Base-by-base conservation (phyloP, 2,888 invertebrate genomes). In the Tubiluchus corallicola region DNA sequence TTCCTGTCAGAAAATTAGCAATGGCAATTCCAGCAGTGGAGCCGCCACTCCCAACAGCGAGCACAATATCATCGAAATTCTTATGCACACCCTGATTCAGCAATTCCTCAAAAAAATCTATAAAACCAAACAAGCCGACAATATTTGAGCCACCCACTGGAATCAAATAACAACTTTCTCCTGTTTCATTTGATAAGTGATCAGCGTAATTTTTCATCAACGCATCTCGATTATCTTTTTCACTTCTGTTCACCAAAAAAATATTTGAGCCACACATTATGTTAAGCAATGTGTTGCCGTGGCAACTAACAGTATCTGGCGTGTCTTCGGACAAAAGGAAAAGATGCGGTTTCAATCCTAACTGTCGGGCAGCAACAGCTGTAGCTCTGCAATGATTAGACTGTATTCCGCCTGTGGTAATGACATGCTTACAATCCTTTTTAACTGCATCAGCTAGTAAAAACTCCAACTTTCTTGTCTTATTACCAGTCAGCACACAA, bases 391-490 rank as follows among this genome's bases (percentile, higher is more conserved):
- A 59, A 48, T 60, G 59, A 48, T 61, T 61, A 42, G 58, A 58
- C 48, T 60, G 59, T 13, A 58, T 20, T 2, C 54, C 54, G 2
- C 61, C 61, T 49, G 55, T 54, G 1, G 60, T 61, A 9, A 59
- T 55, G 42, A 61, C 53, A 48, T 59, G 58, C 37, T 51, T 47
- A 48, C 57, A 59, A 2, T 51, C 49, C 37, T 49, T 47, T 0
- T 50, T 40, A 5, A 59, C 3, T 3, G 59, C 59, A 47, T 60
- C 59, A 17, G 59, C 61, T 45, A 61, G 48, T 13, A 61, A 43
- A 48, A 60, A 61, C 47, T 61, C 61, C 19, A 61, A 48, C 42
- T 60, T 61, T 29, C 60, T 42, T 2, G 57, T 59, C 54, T 59
- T 59, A 42, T 59, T 59, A 20, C 59, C 59, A 29, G 57, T 54